A percentile compares a stretch with the other conserved stretches of the same genome.
Evolutionary conservation across 2,113 vertebrate genomes (phyloP).

Genomic region (Fregata magnificens): DNA sequence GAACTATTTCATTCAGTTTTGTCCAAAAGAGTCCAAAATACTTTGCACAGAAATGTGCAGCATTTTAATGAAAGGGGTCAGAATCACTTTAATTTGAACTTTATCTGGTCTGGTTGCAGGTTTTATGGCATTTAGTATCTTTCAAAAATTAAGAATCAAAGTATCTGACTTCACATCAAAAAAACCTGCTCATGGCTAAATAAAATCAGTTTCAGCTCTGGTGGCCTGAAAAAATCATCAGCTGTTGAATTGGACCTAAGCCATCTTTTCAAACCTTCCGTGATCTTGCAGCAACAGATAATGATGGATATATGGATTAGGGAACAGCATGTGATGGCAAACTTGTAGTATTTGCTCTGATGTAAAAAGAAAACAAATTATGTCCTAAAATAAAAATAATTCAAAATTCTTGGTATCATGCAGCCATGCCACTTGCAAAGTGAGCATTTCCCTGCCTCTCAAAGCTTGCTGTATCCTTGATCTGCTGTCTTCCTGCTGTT

Average conservation of each 20-base stretch:
- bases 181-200: background rate
- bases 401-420: background rate
- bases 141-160: background rate
- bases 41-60: constrained; percentile 43
- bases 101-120: constrained; percentile 47
- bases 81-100: background rate
- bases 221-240: background rate
- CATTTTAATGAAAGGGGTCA: constrained; percentile 5
- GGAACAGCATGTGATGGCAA: background rate
- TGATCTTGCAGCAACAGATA: background rate
- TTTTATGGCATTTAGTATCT: background rate
- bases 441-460: constrained; percentile 19
- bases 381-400: background rate
- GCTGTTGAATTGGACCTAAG: background rate
- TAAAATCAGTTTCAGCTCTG: background rate
- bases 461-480: background rate
- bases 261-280: background rate
- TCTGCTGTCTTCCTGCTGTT: constrained; percentile 12
- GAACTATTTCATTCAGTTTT: constrained; percentile 44
- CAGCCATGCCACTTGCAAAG: background rate
- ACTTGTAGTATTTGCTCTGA: background rate
- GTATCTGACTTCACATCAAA: rapidly evolving
- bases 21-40: constrained; percentile 41
- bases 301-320: background rate
- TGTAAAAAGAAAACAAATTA: background rate